These are phyloP conservation scores for Morbakka virulenta DNA, from an alignment of 30 jellyfish, hydroid and myxozoan genomes.

Conservation along the genomic window DNA sequence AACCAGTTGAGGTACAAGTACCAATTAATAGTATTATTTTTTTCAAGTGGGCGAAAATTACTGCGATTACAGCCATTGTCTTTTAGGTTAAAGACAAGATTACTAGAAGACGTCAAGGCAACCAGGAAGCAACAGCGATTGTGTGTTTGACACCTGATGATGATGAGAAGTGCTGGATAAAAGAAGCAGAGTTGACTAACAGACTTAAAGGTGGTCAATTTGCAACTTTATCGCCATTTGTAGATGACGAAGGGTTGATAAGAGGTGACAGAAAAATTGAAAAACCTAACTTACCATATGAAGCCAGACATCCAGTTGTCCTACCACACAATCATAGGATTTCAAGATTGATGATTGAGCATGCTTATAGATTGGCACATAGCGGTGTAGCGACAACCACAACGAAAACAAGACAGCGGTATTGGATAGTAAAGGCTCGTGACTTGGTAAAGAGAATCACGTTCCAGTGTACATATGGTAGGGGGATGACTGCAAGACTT, in stretches of 20 bases:
- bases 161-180: constrained; percentile 28
- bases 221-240: constrained; percentile 42
- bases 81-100: too few species aligned
- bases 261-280: constrained; percentile 55
- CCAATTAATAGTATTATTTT: too few species aligned
- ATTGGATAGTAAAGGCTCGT: too few species aligned
- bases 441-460: too few species aligned
- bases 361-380: constrained; percentile 37
- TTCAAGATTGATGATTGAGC: constrained; percentile 31
- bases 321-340: constrained; percentile 46
- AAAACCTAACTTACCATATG: constrained; percentile 39
- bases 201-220: constrained; percentile 40
- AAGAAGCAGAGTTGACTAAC: constrained; percentile 50
- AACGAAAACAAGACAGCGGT: too few species aligned
- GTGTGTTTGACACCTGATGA: too few species aligned
- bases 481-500: constrained; percentile 37
- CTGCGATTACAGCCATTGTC: too few species aligned
- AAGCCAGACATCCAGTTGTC: constrained; percentile 43
- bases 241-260: constrained; percentile 41
- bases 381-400: constrained; percentile 63
- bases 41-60: too few species aligned
- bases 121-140: too few species aligned
- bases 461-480: constrained; percentile 46
- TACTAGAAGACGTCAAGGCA: too few species aligned
- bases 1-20: too few species aligned